A percentile compares a stretch with the other conserved stretches of the same genome.
These are phyloP conservation scores for Mastomys coucha DNA, from an alignment of 2,113 vertebrate species.

Conservation along the genomic window DNA sequence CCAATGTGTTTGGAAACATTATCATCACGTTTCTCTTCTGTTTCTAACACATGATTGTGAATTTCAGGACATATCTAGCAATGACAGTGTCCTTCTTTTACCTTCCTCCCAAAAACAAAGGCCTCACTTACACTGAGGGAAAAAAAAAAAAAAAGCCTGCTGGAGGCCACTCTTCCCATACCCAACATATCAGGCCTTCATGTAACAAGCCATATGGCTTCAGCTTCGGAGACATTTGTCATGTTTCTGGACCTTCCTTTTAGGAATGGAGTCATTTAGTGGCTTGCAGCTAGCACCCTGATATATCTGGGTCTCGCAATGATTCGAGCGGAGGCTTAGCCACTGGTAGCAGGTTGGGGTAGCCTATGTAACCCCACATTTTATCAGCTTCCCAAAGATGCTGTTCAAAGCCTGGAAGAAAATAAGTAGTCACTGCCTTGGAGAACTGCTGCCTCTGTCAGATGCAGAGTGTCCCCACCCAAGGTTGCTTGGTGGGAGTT, in stretches of 20 bases:
- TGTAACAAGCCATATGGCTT: not conserved
- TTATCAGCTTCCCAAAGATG: not conserved
- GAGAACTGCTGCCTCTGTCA: not conserved
- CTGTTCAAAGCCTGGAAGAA: not conserved
- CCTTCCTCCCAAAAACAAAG: too few species aligned
- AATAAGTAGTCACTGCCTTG: not conserved
- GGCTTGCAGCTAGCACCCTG: not conserved
- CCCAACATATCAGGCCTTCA: not conserved
- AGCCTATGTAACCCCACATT: not conserved
- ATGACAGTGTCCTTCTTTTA: not conserved
- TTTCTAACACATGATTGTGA: not conserved
- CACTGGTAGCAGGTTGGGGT: accelerated
- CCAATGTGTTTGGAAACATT: not conserved
- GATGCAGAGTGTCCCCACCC: not conserved
- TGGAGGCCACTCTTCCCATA: not conserved
- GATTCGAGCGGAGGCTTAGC: not conserved
- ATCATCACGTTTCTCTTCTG: not conserved
- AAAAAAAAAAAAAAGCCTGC: not conserved
- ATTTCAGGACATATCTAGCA: not conserved
- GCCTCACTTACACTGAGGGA: not conserved
- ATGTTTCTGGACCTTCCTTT: not conserved
- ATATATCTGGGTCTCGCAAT: not conserved
- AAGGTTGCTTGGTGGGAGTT: not conserved
- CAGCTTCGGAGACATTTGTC: not conserved
- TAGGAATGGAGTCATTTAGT: not conserved